Percentiles rank a stretch among this genome's conserved stretches.
These are phyloP conservation scores for Scaptomyza polygonia DNA, from an alignment of 2,888 invertebrate genomes.

Conservation along the genomic window DNA sequence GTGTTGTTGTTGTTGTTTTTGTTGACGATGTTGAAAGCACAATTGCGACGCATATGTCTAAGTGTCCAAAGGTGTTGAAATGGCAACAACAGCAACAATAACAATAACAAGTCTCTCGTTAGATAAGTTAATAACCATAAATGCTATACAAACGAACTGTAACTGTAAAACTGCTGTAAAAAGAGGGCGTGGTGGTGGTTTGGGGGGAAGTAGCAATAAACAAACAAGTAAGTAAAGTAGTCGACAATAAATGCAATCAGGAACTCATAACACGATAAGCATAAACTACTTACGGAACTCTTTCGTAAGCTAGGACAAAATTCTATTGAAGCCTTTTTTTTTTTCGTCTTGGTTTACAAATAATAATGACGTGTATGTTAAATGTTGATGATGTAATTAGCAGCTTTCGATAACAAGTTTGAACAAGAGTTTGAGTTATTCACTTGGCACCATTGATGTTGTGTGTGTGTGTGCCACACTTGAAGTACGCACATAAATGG, in stretches of 20 bases:
- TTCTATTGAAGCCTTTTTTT: neutral
- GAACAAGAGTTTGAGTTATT: slow-evolving; percentile 30
- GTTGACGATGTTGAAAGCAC: slow-evolving; percentile 52
- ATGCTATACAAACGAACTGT: slow-evolving; percentile 33
- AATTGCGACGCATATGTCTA: slow-evolving; percentile 45
- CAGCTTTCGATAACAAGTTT: slow-evolving; percentile 14
- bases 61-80: slow-evolving; percentile 56
- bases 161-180: slow-evolving; percentile 4
- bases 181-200: neutral
- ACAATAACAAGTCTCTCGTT: slow-evolving; percentile 26
- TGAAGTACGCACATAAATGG: slow-evolving; percentile 38
- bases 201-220: neutral
- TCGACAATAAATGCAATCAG: slow-evolving; percentile 19
- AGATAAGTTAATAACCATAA: slow-evolving; percentile 60
- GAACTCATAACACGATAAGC: slow-evolving; percentile 34
- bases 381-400: slow-evolving; percentile 58
- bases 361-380: slow-evolving; percentile 30
- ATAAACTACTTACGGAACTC: neutral
- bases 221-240: slow-evolving; percentile 12
- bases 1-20: slow-evolving; percentile 20
- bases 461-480: slow-evolving; percentile 32
- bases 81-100: slow-evolving; percentile 23
- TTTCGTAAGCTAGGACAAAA: neutral
- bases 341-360: neutral
- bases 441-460: slow-evolving; percentile 7